Evolutionary conservation across 2,888 invertebrate genomes (phyloP).

Genomic region (Melanostoma mellinum): DNA sequence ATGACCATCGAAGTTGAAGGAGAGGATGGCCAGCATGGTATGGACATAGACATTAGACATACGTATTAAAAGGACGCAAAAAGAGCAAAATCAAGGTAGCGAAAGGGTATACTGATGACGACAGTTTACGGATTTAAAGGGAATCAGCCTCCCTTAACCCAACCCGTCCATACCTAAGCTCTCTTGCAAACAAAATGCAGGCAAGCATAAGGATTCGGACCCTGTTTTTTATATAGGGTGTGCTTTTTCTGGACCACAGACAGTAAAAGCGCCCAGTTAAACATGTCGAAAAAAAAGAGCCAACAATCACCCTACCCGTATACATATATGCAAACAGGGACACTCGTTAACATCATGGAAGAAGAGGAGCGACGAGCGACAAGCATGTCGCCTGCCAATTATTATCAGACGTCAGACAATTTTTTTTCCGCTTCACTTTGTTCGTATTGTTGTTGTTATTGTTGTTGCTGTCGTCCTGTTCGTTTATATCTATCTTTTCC

Average conservation of each 20-base stretch:
- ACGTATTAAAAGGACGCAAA: constrained; percentile 10
- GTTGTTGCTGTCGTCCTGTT: constrained; percentile 17
- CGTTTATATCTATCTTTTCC: constrained; percentile 20
- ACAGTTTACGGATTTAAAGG: constrained; percentile 58
- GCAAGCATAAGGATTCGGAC: constrained; percentile 19
- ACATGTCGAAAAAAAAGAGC: constrained; percentile 28
- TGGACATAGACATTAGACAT: constrained; percentile 1
- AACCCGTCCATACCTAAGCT: not conserved
- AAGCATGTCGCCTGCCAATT: constrained; percentile 61
- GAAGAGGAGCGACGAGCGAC: constrained; percentile 24
- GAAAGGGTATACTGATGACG: constrained; percentile 51
- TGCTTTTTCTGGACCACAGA: constrained; percentile 49
- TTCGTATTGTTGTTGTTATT: not conserved
- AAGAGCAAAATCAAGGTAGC: constrained; percentile 26
- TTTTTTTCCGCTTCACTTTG: constrained; percentile 41
- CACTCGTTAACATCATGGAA: constrained; percentile 47
- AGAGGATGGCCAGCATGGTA: constrained; percentile 26
- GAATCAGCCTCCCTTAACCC: constrained; percentile 1
- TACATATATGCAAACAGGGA: constrained; percentile 42
- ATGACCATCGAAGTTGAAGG: constrained; percentile 35
- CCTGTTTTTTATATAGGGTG: not conserved
- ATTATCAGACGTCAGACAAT: constrained; percentile 58
- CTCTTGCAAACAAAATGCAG: constrained; percentile 16
- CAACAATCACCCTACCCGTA: constrained; percentile 9
- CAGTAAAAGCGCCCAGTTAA: constrained; percentile 24